Conservation (phyloP, 23 tunicate species). For the Oikopleura vanhoeffeni region DNA sequence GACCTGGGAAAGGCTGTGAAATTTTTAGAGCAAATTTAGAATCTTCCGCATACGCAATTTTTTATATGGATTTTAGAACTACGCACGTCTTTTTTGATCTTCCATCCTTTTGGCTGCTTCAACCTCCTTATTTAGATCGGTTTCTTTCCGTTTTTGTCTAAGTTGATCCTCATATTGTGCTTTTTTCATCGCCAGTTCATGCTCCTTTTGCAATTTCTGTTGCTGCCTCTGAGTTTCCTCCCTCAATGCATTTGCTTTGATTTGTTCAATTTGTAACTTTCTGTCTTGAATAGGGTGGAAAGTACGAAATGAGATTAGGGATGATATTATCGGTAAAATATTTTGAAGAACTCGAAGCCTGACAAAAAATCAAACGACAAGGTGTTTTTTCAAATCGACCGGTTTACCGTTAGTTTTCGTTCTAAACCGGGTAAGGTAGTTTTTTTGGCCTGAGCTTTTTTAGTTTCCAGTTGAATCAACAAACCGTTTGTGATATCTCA, state of each 20-base stretch:
- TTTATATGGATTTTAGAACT: background rate
- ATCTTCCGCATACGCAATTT: background rate
- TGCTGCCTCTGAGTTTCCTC: background rate
- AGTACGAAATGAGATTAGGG: too few species aligned
- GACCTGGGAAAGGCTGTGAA: background rate
- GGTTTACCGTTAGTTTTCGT: too few species aligned
- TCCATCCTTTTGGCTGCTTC: background rate
- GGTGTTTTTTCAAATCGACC: too few species aligned
- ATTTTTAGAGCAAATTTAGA: too few species aligned
- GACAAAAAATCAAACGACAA: too few species aligned
- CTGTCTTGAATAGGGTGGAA: constrained; percentile 48
- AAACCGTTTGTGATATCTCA: too few species aligned
- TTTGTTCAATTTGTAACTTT: constrained; percentile 47
- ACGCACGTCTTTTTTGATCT: background rate
- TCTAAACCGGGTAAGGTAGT: too few species aligned
- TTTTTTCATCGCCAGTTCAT: constrained; percentile 9
- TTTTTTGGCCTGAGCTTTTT: too few species aligned
- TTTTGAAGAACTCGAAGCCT: too few species aligned
- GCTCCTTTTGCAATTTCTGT: background rate
- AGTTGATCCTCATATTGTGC: constrained; percentile 8
- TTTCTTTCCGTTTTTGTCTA: background rate
- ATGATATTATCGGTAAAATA: too few species aligned
- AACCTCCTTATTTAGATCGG: background rate
- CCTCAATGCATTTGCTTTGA: constrained; percentile 27
- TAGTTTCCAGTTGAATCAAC: too few species aligned